phyloP scores from a whole-genome alignment of 1,140 invertebrate genomes.

The Drosophila chauvacae region DNA sequence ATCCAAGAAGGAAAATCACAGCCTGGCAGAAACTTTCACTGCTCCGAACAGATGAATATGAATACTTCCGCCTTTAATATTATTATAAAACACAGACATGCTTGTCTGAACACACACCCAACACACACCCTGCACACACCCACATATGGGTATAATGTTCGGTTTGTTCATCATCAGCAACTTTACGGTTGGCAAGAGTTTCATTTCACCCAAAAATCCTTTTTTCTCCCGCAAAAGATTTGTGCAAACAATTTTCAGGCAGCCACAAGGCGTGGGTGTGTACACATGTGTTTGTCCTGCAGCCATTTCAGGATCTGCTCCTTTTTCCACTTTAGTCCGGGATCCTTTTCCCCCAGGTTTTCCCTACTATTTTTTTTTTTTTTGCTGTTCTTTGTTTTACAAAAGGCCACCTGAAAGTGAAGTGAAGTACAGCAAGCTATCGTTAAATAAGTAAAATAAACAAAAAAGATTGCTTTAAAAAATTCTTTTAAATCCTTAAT shows the following conservation, averaged over 20 bases:
- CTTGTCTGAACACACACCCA: not conserved
- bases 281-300: slow-evolving; percentile 26
- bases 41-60: slow-evolving; percentile 25
- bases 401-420: slow-evolving; percentile 41
- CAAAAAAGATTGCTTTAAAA: too few species aligned
- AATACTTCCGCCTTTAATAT: slow-evolving; percentile 43
- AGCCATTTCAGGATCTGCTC: slow-evolving; percentile 40
- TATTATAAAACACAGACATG: slow-evolving; percentile 25
- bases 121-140: not conserved
- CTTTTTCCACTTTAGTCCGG: slow-evolving; percentile 26
- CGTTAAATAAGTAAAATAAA: not conserved
- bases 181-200: slow-evolving; percentile 40
- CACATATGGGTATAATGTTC: slow-evolving; percentile 9
- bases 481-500: not conserved
- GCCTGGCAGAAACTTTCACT: slow-evolving; percentile 38
- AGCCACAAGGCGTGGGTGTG: slow-evolving; percentile 27
- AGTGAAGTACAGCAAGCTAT: slow-evolving; percentile 28
- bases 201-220: slow-evolving; percentile 27
- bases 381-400: slow-evolving; percentile 18
- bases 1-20: slow-evolving; percentile 9
- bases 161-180: slow-evolving; percentile 38
- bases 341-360: slow-evolving; percentile 15
- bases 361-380: not conserved
- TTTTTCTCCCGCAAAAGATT: slow-evolving; percentile 34
- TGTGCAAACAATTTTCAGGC: slow-evolving; percentile 44